Conservation (phyloP, 1,140 invertebrate species). For the Matsumurasca onukii region DNA sequence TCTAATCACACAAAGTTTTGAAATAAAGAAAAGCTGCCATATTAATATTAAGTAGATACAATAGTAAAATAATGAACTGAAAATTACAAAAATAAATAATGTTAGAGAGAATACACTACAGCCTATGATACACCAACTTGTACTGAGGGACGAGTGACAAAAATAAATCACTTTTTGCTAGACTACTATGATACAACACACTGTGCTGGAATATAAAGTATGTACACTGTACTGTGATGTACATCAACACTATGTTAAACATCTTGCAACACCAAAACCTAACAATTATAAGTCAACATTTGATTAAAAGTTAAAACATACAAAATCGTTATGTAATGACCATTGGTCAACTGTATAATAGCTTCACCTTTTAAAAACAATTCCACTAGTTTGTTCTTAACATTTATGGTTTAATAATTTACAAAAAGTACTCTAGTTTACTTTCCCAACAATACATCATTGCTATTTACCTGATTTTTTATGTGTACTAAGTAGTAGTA, state of each 20-base stretch:
- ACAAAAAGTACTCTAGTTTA: too few relatives aligned
- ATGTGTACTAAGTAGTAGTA: too few relatives aligned
- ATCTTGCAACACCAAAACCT: conserved; percentile 30
- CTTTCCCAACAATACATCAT: too few relatives aligned
- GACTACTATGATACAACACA: conserved; percentile 27
- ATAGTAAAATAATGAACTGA: conserved; percentile 13
- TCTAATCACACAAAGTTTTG: too few relatives aligned
- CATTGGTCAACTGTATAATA: too few relatives aligned
- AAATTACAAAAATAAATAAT: conserved; percentile 21
- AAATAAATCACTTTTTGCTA: conserved; percentile 23
- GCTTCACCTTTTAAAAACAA: too few relatives aligned
- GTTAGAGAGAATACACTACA: neutral
- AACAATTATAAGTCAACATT: conserved; percentile 26
- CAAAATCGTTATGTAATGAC: too few relatives aligned
- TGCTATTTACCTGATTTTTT: too few relatives aligned
- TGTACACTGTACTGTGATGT: conserved; percentile 21
- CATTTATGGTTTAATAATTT: too few relatives aligned
- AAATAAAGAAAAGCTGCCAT: neutral
- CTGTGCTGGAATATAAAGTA: conserved; percentile 27
- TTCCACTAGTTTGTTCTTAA: too few relatives aligned
- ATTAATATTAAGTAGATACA: neutral
- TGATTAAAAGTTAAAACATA: too few relatives aligned
- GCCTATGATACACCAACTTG: conserved; percentile 17
- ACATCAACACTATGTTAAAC: conserved; percentile 23
- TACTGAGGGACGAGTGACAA: conserved; percentile 20